Base-by-base conservation (phyloP, 1,140 invertebrate genomes). In the Sycophaga agraensis region DNA sequence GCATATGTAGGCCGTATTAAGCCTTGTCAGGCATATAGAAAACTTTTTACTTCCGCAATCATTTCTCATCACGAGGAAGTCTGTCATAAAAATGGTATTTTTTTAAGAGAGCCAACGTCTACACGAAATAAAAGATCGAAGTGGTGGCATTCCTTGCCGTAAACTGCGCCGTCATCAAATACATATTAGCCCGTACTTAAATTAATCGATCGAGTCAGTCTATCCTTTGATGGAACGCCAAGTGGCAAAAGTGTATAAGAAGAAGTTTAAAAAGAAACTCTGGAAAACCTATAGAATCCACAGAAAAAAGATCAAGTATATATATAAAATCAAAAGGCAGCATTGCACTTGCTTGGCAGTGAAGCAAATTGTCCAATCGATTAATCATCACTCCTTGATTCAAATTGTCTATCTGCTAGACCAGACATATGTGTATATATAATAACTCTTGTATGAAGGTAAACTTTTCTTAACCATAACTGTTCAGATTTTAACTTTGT, bases 401-500 rank as follows among this genome's bases (percentile, higher is more conserved):
- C 14, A 45, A 2, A 45, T 45, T 45, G 21, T 45, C 5, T 9
- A 24, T 24, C 16, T 11, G 28, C 12, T n/a, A n/a, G n/a, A n/a
- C n/a, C n/a, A n/a, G n/a, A n/a, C n/a, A n/a, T 37, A 22, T 16
- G 24, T 16, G 17, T n/a, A 3, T 34, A 9, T 11, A 3, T 40
- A 39, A 7, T 16, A 12, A 21, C n/a, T 35, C 34, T 17, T 49
- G n/a, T 39, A 8, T 4, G 17, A 39, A 39, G 21, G 2, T 40
- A 61, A n/a, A 55, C 48, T 48, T 14, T 57, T 54, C 62, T 64
- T 64, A 19, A 64, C 62, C 49, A 31, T 24, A 26, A n/a, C 34
- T 22, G 48, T 48, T 67, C 78, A 91, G 87, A 85, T 84, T 85
- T 88, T 82, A 83, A 86, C 76, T 75, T 89, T 75, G 73, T 84